Conservation (phyloP, 1,140 invertebrate genomes). For the Globodera ellingtonae region DNA sequence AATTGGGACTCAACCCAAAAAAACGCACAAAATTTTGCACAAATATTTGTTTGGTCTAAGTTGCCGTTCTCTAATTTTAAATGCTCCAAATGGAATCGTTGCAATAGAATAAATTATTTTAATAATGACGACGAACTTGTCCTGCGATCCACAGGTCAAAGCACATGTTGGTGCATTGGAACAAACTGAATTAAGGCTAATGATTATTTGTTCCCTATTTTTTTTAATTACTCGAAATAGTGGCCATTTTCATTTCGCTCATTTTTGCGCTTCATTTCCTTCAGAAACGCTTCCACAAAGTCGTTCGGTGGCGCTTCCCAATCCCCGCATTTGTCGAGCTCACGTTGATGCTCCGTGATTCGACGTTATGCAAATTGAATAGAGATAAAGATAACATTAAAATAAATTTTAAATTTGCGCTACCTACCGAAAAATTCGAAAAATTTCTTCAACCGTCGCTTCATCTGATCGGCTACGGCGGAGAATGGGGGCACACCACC, state of each 20-base stretch:
- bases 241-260: not conserved
- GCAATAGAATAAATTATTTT: no score
- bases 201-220: conserved; percentile 5
- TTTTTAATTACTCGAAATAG: conserved; percentile 7
- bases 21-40: no score
- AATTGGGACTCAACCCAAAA: no score
- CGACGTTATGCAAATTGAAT: not conserved
- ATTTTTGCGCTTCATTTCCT: not conserved
- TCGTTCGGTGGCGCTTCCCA: no score
- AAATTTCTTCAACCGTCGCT: not conserved
- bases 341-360: no score
- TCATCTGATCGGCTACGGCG: not conserved
- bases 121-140: not conserved
- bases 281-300: no score
- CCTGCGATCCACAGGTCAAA: conserved; percentile 32
- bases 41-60: no score
- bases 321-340: no score
- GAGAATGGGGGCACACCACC: not conserved
- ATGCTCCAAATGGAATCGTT: no score
- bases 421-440: conserved; percentile 28
- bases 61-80: no score
- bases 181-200: not conserved
- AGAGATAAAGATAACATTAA: not conserved
- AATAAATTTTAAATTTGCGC: not conserved
- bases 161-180: conserved; percentile 20